Evolutionary conservation across 2,113 vertebrate species (phyloP), one percentile per base, ranked within the genome.

Genomic region (Gila orcuttii): DNA sequence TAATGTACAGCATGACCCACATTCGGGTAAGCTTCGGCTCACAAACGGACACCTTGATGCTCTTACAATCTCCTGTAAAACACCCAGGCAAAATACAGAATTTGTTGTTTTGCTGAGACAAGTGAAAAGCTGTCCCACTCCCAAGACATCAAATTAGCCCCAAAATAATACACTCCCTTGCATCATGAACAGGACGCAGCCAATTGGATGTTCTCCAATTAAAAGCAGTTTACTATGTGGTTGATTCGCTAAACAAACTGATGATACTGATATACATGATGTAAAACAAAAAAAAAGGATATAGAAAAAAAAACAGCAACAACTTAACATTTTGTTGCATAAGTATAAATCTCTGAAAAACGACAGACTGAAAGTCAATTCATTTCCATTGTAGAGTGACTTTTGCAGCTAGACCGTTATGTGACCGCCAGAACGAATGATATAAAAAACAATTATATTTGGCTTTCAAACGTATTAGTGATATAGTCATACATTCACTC

Each of bases 11-110:
- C 78, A 80, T 42, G 57, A 42, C 78, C 78, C 78, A 64, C 13
- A 80, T 80, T 80, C 12, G 15, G n/a, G 28, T 80, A 64, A 80
- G 78, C 57, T 64, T 80, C 39, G 6, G 79, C 57, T 81, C 36
- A 78, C 4, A 66, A 25, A 21, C 17, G 1, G 39, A 66, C 36
- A 81, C 13, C 60, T 31, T 11, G 25, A 81, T 10, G 8, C 7
- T 33, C 28, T 36, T 28, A 57, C 39, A 81, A 81, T 5, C 60
- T 66, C 23, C n/a, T 23, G 33, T 11, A 42, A 64, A 64, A 66
- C 57, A 81, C n/a, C n/a, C 52, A 1, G 31, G 52, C 31, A 60
- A 55, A 79, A 79, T 59, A n/a, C 52, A 60, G 31, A 59, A 77
- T 55, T 19, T 23, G 13, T 21, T 57, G 6, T 11, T 77, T 77